phyloP scores from a whole-genome alignment of 2,797 vertebrate species.

The Buphagus erythrorhynchus region DNA sequence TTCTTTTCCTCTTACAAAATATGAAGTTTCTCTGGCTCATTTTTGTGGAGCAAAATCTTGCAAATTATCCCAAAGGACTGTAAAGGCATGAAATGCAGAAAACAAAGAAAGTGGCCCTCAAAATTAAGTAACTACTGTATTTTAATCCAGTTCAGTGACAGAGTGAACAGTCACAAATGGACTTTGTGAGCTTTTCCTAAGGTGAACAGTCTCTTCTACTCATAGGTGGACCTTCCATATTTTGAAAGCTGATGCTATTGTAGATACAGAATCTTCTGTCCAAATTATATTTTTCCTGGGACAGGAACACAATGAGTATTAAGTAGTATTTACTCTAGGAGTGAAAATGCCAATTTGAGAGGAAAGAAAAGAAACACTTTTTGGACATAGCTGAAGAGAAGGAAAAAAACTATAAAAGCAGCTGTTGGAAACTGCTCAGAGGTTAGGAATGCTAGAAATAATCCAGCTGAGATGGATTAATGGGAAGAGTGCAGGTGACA shows the following conservation, averaged over 20 bases:
- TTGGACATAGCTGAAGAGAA: background rate
- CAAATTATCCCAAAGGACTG: background rate
- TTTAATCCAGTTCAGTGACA: background rate
- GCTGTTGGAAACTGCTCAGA: conserved; percentile 59
- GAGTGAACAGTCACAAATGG: background rate
- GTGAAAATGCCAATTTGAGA: background rate
- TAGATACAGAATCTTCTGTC: background rate
- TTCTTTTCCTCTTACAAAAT: background rate
- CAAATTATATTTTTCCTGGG: background rate
- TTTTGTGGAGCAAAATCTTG: background rate
- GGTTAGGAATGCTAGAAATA: conserved; percentile 62
- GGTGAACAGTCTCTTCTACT: background rate
- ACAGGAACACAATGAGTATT: background rate
- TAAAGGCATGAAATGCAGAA: background rate
- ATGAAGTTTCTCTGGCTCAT: background rate
- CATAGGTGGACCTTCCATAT: background rate
- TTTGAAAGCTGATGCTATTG: background rate
- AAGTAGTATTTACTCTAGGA: background rate
- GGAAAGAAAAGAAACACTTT: background rate
- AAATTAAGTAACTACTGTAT: background rate
- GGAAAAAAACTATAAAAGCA: background rate
- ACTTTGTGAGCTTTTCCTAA: background rate
- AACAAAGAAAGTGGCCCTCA: background rate
- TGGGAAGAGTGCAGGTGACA: conserved; percentile 18
- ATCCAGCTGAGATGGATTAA: conserved; percentile 51